Base-by-base conservation (phyloP, 1,140 invertebrate genomes). In the Magallana ariakensis region DNA sequence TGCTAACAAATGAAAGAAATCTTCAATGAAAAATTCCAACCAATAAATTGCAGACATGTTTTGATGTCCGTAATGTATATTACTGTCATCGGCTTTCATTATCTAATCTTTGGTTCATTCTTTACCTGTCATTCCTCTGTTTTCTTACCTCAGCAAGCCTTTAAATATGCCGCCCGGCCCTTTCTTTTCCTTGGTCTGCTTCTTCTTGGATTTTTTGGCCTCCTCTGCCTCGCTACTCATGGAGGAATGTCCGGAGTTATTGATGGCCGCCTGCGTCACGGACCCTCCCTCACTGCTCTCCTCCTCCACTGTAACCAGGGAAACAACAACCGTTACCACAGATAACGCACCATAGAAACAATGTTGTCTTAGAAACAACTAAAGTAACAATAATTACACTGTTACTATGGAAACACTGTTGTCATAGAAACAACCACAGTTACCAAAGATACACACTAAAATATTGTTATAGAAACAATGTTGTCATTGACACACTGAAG, bases 201-300 rank as follows among this genome's bases (percentile, higher is more conserved):
- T 93, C 93, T 97, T 91, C 53, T 91, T 91, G 53, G 89, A 87
- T 70, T 92, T 91, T 62, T 89, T 96, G 88, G 96, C 96, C 85
- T 96, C 55, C 46, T 91, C 90, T 11, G 91, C 88, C 19, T 92
- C 91, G 86, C 90, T 92, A 70, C 92, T 93, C 55, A 92, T 84
- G 16, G 93, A 96, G 88, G 33, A 96, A 95, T 53, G 96, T 95
- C 95, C 96, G 96, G 66, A 97, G 90, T 96, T 97, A 6, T 96
- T 96, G 75, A 96, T 95, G 55, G 96, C 86, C 57, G 58, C 96
- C 96, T 96, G n/a, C 95, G 95, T 91, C 96, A 97, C 58, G 96
- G 96, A 85, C 96, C 90, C 96, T 80, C 95, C 94, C 86, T 96
- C 95, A 85, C 93, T 94, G 82, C 91, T 92, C 88, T 95, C 95